Evolutionary conservation across 2,113 vertebrate species (phyloP).

Genomic region (Sorex araneus): DNA sequence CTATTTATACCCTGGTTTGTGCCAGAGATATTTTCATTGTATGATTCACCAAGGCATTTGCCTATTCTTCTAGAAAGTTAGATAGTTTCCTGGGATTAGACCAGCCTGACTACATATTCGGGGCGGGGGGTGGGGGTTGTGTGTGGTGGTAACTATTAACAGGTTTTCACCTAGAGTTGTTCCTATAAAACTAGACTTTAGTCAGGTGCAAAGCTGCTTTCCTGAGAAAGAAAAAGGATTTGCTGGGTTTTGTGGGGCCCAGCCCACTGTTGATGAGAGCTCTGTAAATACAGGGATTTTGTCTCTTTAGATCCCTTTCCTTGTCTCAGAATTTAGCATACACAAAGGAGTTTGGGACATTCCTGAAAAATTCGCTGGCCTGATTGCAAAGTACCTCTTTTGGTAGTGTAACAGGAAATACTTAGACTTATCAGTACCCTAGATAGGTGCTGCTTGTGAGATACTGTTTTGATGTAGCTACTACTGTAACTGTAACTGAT

Average conservation of each 20-base stretch:
- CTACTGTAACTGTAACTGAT: not conserved
- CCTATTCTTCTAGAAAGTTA: not conserved
- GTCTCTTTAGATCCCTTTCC: not conserved
- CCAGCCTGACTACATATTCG: not conserved
- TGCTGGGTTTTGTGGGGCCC: not conserved
- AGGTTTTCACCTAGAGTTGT: conserved; percentile 13
- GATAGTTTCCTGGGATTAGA: conserved; percentile 22
- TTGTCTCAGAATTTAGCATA: not conserved
- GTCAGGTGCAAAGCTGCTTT: not conserved
- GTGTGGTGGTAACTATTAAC: too few relatives aligned
- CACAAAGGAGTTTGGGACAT: not conserved
- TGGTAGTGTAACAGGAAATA: not conserved
- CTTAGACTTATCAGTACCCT: not conserved
- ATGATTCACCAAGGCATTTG: conserved; percentile 10
- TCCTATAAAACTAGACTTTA: not conserved
- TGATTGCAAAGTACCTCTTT: not conserved
- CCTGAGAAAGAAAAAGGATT: not conserved
- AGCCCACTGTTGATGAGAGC: not conserved
- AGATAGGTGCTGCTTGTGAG: not conserved
- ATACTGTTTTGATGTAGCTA: conserved; percentile 21
- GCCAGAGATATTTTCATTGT: not conserved
- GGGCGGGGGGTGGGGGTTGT: not conserved
- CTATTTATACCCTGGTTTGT: not conserved
- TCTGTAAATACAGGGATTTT: not conserved
- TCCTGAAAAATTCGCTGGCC: conserved; percentile 38